Percentiles rank a stretch among this genome's conserved stretches.
Evolutionary conservation across 1,140 invertebrate species (phyloP).

Genomic region (Streblospio benedicti): DNA sequence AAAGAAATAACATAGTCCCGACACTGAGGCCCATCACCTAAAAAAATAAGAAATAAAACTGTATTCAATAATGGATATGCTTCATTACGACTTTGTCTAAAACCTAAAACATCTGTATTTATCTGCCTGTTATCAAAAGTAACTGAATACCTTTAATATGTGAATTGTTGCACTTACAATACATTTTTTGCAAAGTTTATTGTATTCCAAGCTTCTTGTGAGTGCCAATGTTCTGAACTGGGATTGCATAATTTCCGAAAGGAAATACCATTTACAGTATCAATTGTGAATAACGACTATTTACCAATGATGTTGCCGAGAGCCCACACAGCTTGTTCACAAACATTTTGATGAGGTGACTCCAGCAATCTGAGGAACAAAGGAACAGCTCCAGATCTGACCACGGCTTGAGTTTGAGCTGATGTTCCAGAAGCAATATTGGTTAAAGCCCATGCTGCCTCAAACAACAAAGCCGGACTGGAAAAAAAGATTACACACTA

Average conservation of each 20-base stretch:
- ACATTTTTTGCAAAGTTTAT: too few species aligned
- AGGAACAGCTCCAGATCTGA: conserved; percentile 84
- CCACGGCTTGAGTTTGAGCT: conserved; percentile 89
- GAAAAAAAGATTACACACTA: conserved; percentile 22
- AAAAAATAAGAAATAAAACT: conserved; percentile 4
- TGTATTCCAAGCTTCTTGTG: too few species aligned
- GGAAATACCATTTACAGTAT: not conserved
- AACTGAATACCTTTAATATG: too few species aligned
- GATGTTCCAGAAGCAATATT: conserved; percentile 98
- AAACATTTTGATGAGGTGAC: conserved; percentile 92
- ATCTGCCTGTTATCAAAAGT: too few species aligned
- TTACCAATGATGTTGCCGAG: conserved; percentile 89
- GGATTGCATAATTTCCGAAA: too few species aligned
- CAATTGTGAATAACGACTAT: not conserved
- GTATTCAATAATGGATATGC: not conserved
- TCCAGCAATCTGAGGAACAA: conserved; percentile 79
- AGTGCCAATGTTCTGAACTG: too few species aligned
- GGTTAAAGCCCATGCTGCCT: conserved; percentile 97
- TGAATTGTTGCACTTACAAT: too few species aligned
- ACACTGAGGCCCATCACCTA: conserved; percentile 47
- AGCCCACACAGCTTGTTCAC: conserved; percentile 98
- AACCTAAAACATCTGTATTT: too few species aligned
- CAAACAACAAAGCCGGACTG: conserved; percentile 90
- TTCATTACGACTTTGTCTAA: not conserved
- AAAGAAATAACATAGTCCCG: conserved; percentile 45